Percentiles rank a stretch among this genome's conserved stretches.
Evolutionary conservation across 64 coral and sea anemone species (phyloP).

Genomic region (Orbicella faveolata): DNA sequence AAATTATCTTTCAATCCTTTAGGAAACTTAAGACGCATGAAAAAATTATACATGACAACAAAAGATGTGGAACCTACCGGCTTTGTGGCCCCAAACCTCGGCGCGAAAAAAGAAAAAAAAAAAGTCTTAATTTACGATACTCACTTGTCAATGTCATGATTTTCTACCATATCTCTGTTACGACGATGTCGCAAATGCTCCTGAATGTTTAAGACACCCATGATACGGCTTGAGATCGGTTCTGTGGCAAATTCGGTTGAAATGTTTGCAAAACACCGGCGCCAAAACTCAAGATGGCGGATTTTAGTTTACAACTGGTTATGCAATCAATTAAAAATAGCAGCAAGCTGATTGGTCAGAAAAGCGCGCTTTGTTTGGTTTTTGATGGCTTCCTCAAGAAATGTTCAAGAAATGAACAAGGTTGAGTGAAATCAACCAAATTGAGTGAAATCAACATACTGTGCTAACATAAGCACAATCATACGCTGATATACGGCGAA

Average conservation of each 20-base stretch:
- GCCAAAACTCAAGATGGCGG: slow-evolving; percentile 68
- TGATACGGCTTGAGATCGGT: neutral
- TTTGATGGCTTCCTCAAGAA: neutral
- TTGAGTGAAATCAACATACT: no score
- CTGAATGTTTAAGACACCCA: slow-evolving; percentile 57
- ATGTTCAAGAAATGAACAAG: no score
- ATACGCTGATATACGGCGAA: no score
- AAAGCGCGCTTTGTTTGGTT: neutral
- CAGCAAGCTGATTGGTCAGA: neutral
- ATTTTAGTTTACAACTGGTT: slow-evolving; percentile 32
- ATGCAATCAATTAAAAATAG: slow-evolving; percentile 38
- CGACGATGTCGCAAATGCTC: slow-evolving; percentile 60
- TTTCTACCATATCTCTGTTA: neutral
- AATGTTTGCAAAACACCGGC: neutral
- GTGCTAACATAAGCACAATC: no score
- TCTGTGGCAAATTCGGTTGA: no score
- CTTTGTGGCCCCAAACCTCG: slow-evolving; percentile 3
- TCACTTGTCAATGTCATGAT: neutral
- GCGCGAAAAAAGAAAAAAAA: neutral
- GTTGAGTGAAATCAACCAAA: no score
- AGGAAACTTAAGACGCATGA: neutral
- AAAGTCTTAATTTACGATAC: neutral
- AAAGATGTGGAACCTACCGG: neutral
- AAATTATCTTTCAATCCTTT: no score
- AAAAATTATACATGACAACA: neutral